These are phyloP conservation scores for Arctocebus calabarensis DNA, from an alignment of 2,797 vertebrate species.

Conservation along the genomic window DNA sequence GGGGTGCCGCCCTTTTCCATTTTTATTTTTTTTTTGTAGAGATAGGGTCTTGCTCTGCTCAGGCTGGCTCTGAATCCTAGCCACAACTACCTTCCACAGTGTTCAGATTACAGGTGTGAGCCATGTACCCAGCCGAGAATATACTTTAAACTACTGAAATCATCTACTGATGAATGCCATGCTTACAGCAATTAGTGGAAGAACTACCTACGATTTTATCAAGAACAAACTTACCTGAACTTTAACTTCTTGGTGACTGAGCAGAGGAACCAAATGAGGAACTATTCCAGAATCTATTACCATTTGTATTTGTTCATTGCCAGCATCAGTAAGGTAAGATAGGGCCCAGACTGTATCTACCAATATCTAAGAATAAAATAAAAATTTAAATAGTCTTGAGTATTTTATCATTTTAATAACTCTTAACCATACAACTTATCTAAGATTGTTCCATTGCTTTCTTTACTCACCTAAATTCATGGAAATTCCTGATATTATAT, in stretches of 20 bases:
- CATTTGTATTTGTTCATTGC: constrained; percentile 99
- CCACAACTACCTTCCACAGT: neutral
- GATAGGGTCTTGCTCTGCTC: neutral
- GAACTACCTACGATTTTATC: constrained; percentile 35
- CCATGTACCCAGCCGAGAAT: neutral
- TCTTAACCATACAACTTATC: constrained; percentile 28
- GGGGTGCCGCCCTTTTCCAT: no score
- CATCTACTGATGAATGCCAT: neutral
- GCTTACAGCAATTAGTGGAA: constrained; percentile 39
- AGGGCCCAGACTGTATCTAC: constrained; percentile 99
- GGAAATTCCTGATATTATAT: constrained; percentile 2
- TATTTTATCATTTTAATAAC: constrained; percentile 65
- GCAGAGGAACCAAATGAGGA: constrained; percentile 97
- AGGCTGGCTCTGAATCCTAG: neutral
- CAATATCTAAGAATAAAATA: constrained; percentile 91
- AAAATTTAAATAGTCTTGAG: constrained; percentile 57
- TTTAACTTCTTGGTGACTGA: constrained; percentile 99
- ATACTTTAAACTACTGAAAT: neutral
- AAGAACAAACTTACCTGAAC: constrained; percentile 92
- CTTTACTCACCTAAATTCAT: constrained; percentile 29
- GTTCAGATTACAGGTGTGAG: neutral
- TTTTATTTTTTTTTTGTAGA: neutral
- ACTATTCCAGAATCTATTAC: constrained; percentile 99
- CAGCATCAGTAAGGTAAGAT: constrained; percentile 98
- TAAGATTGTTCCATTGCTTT: neutral